These are phyloP conservation scores for Drosophila gaucha DNA, from an alignment of 2,888 invertebrate genomes.

Conservation along the genomic window DNA sequence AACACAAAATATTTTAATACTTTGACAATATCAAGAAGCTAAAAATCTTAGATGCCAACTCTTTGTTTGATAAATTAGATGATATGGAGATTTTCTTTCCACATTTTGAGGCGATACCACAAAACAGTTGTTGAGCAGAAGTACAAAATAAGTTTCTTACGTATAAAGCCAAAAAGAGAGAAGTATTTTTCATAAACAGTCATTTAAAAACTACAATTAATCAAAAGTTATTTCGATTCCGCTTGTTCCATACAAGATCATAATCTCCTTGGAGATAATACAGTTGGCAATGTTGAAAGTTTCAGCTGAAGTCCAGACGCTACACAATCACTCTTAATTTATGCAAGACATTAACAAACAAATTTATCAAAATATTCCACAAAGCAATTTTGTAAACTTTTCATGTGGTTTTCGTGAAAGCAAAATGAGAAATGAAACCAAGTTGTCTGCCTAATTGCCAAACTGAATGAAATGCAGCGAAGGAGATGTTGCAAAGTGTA, in stretches of 20 bases:
- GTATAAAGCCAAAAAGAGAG: too few relatives aligned
- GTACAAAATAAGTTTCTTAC: too few relatives aligned
- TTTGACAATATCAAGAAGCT: too few relatives aligned
- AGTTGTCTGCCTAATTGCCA: slow-evolving; percentile 24
- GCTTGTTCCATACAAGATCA: not conserved
- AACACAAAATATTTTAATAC: too few relatives aligned
- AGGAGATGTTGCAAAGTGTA: slow-evolving; percentile 2
- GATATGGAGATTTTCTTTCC: too few relatives aligned
- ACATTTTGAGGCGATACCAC: too few relatives aligned
- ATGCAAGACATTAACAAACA: slow-evolving; percentile 1
- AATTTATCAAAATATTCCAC: slow-evolving; percentile 9
- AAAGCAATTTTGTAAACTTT: slow-evolving; percentile 10
- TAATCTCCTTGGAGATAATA: too few relatives aligned
- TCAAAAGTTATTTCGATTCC: not conserved
- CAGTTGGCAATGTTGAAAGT: not conserved
- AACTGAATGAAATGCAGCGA: slow-evolving; percentile 24
- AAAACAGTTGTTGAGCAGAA: too few relatives aligned
- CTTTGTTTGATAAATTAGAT: too few relatives aligned
- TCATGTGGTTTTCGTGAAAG: slow-evolving; percentile 3
- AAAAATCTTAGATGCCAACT: too few relatives aligned
- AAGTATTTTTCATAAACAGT: too few relatives aligned
- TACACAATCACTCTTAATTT: not conserved
- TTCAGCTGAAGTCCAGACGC: not conserved
- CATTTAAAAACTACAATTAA: too few relatives aligned
- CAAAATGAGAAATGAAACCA: not conserved